These are phyloP conservation scores for Leptinotarsa texana DNA, from an alignment of 1,140 invertebrate species.

Conservation along the genomic window DNA sequence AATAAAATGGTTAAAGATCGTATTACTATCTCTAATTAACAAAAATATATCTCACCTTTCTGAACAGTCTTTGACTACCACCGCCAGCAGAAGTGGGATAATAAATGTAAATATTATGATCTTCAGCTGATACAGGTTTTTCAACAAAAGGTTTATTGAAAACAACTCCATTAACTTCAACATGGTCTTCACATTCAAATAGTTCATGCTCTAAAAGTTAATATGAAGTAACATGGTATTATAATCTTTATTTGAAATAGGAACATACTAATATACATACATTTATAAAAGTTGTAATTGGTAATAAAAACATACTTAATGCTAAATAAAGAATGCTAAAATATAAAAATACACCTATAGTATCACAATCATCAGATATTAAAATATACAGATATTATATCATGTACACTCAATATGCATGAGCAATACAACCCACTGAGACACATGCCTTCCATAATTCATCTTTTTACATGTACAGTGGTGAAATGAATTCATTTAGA, in stretches of 20 bases:
- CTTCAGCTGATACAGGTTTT: slow-evolving; percentile 97
- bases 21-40: background rate
- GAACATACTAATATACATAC: too few relatives aligned
- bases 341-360: too few relatives aligned
- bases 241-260: background rate
- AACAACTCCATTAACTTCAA: slow-evolving; percentile 95
- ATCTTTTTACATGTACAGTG: too few relatives aligned
- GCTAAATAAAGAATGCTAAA: too few relatives aligned
- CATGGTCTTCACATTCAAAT: slow-evolving; percentile 96
- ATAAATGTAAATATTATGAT: slow-evolving; percentile 99
- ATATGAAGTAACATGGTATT: background rate
- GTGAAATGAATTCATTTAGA: too few relatives aligned
- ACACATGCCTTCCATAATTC: too few relatives aligned
- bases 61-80: slow-evolving; percentile 94
- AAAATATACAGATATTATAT: too few relatives aligned
- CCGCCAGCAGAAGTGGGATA: slow-evolving; percentile 98
- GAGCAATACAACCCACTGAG: too few relatives aligned
- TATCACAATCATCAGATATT: too few relatives aligned
- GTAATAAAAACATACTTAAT: too few relatives aligned
- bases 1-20: background rate
- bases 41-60: slow-evolving; percentile 76
- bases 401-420: too few relatives aligned
- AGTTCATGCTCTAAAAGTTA: slow-evolving; percentile 78
- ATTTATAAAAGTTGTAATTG: too few relatives aligned
- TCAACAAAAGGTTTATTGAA: slow-evolving; percentile 99